Conservation (phyloP, 2,113 vertebrate genomes). For the Gila orcuttii region DNA sequence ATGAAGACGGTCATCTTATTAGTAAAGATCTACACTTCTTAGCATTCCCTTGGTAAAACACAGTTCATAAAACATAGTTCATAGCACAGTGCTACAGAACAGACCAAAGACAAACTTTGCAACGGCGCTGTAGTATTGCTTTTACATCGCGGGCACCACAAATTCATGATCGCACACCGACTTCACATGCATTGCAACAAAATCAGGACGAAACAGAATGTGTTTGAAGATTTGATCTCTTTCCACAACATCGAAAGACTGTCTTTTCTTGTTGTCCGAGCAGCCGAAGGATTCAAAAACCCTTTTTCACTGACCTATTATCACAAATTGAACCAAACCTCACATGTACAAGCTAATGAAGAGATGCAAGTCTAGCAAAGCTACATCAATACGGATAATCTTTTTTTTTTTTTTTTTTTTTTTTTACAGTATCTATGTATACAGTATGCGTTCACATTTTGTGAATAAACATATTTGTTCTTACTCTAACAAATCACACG, state of each 20-base stretch:
- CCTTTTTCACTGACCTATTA: not conserved
- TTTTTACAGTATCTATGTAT: constrained; percentile 25
- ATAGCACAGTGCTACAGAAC: constrained; percentile 49
- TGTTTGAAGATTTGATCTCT: constrained; percentile 15
- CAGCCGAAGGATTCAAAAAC: not conserved
- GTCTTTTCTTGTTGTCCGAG: not conserved
- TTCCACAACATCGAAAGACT: not conserved
- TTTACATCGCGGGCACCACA: constrained; percentile 50
- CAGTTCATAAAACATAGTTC: constrained; percentile 52
- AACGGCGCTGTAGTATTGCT: constrained; percentile 53
- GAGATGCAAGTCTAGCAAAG: constrained; percentile 45
- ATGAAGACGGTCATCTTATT: constrained; percentile 35
- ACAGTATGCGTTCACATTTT: constrained; percentile 35
- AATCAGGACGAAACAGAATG: constrained; percentile 32
- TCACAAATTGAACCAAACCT: constrained; percentile 30
- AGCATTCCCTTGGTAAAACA: constrained; percentile 53
- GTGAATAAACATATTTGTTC: constrained; percentile 47
- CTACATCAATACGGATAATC: constrained; percentile 43
- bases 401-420: not conserved
- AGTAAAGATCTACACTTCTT: constrained; percentile 40
- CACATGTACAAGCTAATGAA: constrained; percentile 47
- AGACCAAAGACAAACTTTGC: constrained; percentile 42
- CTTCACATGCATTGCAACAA: constrained; percentile 52
- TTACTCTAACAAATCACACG: constrained; percentile 32
- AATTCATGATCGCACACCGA: constrained; percentile 49